Base-by-base conservation (phyloP, 64 coral and sea anemone genomes). In the Porites lutea region DNA sequence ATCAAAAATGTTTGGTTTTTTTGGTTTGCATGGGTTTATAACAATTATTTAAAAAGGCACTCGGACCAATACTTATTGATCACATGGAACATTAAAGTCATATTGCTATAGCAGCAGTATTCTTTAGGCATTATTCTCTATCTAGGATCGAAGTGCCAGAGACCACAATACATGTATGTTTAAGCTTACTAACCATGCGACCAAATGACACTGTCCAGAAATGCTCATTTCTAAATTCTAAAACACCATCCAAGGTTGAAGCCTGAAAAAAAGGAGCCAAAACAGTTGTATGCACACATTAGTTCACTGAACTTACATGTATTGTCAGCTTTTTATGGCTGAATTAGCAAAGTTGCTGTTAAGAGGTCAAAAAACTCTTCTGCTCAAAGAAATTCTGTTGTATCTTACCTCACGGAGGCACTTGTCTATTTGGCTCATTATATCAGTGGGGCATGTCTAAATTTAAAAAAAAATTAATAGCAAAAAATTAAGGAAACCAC, bases 191-290 rank as follows among this genome's bases (percentile, higher is more conserved):
- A 82, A 98, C 97, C 97, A 98, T 90, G 78, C 87, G 87, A 66
- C 94, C 94, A 78, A 98, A 98, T 15, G 97, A 98, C 6, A 98
- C 88, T 72, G 97, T 98, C 97, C 97, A 98, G 77, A 98, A 98
- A 12, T 94, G 97, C 66, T 98, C 97, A 59, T 96, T 93, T 60
- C 97, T 96, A 51, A 98, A 98, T 77, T 98, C 97, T 13, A 98
- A 88, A 78, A 98, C 97, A 16, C 97, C 97, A 88, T 98, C 97
- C 50, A 98, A 83, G 44, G 97, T 98, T 5, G 94, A 96, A 15
- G 97, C 97, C 97, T 98, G 22, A 10, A 87, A 93, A 13, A 66
- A 75, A 67, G 27, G 13, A 74, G 12, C 43, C 27, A 13, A 16
- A 12, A 27, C 47, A 71, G 13, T 57, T 57, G 7, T 3, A 57